Percentiles rank a stretch among this genome's conserved stretches.
Conservation (phyloP, 2,113 vertebrate genomes). For the Sminthopsis crassicaudata region DNA sequence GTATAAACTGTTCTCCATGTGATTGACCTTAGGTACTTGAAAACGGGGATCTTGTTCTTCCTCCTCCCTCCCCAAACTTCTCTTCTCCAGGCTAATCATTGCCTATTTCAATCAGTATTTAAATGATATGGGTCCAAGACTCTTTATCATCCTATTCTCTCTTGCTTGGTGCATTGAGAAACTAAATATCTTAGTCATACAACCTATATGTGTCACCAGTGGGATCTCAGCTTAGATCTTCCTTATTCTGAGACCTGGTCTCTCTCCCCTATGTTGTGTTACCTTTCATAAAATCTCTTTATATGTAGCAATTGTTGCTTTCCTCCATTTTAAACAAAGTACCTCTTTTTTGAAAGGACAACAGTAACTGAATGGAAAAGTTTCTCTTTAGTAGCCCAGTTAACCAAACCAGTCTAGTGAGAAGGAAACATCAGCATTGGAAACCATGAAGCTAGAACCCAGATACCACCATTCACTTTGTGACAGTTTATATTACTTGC, state of each 20-base stretch:
- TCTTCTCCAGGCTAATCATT: not conserved
- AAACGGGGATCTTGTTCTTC: not conserved
- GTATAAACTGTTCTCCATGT: not conserved
- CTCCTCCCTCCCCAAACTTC: not conserved
- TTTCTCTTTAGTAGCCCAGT: not conserved
- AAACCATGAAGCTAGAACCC: not conserved
- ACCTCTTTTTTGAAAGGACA: not conserved
- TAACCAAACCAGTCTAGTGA: not conserved
- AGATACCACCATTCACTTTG: not conserved
- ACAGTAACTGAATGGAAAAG: not conserved
- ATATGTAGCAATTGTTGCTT: not conserved
- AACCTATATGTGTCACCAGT: not conserved
- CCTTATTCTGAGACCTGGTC: too few relatives aligned
- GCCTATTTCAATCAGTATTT: not conserved
- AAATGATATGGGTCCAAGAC: not conserved
- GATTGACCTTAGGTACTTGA: not conserved
- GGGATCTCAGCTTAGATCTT: not conserved
- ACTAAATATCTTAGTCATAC: not conserved
- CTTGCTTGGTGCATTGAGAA: not conserved
- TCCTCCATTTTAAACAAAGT: not conserved
- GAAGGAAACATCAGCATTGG: not conserved
- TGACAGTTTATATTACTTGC: not conserved
- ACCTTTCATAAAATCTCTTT: not conserved
- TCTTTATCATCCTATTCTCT: not conserved
- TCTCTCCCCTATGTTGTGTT: not conserved